Base-by-base conservation (phyloP, 2,113 vertebrate genomes). In the Trogon melanurus region DNA sequence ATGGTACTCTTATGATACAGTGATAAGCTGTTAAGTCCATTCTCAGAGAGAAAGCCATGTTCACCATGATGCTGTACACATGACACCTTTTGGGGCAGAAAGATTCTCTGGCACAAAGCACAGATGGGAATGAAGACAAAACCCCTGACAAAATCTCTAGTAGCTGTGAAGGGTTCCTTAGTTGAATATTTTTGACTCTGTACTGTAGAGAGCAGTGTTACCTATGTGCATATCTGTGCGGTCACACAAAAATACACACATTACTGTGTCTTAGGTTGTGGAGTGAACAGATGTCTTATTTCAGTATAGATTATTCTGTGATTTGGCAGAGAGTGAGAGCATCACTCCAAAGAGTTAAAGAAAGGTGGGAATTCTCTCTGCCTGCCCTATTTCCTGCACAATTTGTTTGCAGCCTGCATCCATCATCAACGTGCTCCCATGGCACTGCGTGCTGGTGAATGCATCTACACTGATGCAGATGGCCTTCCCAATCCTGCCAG, bases 21-120 rank as follows among this genome's bases (percentile, higher is more conserved):
- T 38, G 16, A 21, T 48, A 51, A 88, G 5, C 44, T 51, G 8
- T 54, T 75, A 69, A 69, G 1, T 75, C 25, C 13, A 13, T 38
- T n/a, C 9, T 16, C 41, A 71, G 56, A 45, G 32, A n/a, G 15
- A 78, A 81, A 81, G 29, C 10, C 5, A 5, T 32, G 19, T 41
- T 91, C 48, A 54, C 3, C 1, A 4, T 16, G 29, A 13, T 0
- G 1, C 47, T 72, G 21, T 22, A 60, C 10, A 38, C 5, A 9
- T 19, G 14, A 3, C 29, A 41, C 80, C 16, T 56, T 76, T 22
- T 45, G 41, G 8, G 21, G 44, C 23, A 79, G 30, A 66, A 74
- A 67, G 19, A 53, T 38, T 93, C 23, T 88, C 16, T 56, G 54
- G 10, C 18, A 41, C 53, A 88, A 78, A 72, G 29, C 29, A 54